Evolutionary conservation across 2,888 invertebrate species (phyloP).

Genomic region (Silvanus unidentatus): DNA sequence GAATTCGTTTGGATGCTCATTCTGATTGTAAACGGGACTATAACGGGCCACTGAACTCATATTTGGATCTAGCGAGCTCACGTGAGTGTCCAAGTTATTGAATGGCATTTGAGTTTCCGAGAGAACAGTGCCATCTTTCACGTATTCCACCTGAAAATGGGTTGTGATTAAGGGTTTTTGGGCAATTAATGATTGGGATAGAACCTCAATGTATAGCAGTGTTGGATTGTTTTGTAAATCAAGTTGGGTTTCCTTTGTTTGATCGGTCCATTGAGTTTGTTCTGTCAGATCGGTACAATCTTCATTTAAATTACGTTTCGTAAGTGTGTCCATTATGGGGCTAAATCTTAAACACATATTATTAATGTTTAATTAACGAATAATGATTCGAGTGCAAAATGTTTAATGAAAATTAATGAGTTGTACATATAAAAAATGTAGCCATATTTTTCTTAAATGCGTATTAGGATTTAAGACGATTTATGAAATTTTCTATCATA

Average conservation of each 20-base stretch:
- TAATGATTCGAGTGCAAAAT: too few relatives aligned
- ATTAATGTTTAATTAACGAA: not conserved
- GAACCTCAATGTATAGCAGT: conserved; percentile 40
- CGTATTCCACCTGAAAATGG: conserved; percentile 40
- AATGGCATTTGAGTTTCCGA: conserved; percentile 12
- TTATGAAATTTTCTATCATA: too few relatives aligned
- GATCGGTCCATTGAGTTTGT: conserved; percentile 9
- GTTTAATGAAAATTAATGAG: too few relatives aligned
- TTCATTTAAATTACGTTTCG: conserved; percentile 19
- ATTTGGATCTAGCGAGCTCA: conserved; percentile 46
- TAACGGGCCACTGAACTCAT: conserved; percentile 57
- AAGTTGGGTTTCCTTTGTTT: conserved; percentile 16
- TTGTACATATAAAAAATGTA: too few relatives aligned
- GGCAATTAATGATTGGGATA: not conserved
- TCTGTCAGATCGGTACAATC: conserved; percentile 22
- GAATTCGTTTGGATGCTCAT: conserved; percentile 30
- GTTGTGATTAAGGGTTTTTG: not conserved
- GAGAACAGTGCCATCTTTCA: conserved; percentile 30
- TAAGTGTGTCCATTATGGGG: conserved; percentile 31
- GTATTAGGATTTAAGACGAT: too few relatives aligned
- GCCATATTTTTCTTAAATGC: too few relatives aligned
- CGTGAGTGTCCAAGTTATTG: conserved; percentile 38
- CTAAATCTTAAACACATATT: conserved; percentile 3
- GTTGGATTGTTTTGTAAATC: conserved; percentile 30
- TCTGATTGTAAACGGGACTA: conserved; percentile 50